Evolutionary conservation across 2,113 vertebrate genomes (phyloP).

Genomic region (Antechinus flavipes): DNA sequence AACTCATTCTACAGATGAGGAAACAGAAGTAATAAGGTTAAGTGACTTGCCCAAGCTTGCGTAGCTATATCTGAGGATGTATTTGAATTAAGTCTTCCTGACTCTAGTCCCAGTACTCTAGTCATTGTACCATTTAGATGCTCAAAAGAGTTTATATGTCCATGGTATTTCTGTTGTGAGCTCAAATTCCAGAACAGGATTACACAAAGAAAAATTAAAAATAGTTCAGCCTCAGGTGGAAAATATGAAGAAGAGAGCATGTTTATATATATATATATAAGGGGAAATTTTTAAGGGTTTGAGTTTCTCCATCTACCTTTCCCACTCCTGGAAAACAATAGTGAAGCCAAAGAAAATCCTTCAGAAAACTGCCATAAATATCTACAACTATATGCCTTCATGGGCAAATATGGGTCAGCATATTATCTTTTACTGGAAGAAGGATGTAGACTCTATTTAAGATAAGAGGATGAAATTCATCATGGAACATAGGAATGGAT

Average conservation of each 20-base stretch:
- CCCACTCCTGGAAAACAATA: background rate
- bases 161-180: background rate
- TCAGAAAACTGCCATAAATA: background rate
- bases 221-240: background rate
- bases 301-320: background rate
- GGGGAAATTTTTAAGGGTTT: background rate
- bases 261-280: background rate
- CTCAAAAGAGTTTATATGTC: background rate
- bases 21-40: background rate
- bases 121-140: background rate
- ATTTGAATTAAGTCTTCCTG: background rate
- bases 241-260: background rate
- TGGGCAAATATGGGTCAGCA: background rate
- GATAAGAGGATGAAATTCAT: conserved; percentile 32
- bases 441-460: conserved; percentile 54
- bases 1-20: background rate
- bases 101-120: background rate
- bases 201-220: background rate
- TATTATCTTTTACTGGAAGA: conserved; percentile 28
- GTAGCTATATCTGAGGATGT: background rate
- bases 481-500: conserved; percentile 17
- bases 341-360: background rate
- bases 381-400: background rate
- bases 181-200: background rate
- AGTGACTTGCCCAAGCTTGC: background rate